phyloP scores from a whole-genome alignment of 2,113 vertebrate genomes.

The Prionailurus viverrinus region DNA sequence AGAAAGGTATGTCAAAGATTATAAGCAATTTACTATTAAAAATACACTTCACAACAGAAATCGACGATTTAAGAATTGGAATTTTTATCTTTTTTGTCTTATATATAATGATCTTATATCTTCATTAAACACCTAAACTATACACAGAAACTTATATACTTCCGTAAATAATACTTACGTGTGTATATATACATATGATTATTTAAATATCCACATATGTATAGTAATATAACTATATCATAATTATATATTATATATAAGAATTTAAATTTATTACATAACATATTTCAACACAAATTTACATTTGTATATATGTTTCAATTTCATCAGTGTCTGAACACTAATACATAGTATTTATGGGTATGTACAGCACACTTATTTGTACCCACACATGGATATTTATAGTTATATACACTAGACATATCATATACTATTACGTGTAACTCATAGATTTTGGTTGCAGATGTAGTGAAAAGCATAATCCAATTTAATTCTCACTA shows the following conservation, averaged over 20 bases:
- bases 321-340: neutral
- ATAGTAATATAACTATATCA: neutral
- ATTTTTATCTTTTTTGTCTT: neutral
- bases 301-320: neutral
- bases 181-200: neutral
- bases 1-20: neutral
- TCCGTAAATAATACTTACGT: neutral
- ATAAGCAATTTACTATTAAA: neutral
- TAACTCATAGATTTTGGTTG: neutral
- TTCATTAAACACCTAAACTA: neutral
- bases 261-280: neutral
- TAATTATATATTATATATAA: neutral
- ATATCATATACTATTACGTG: neutral
- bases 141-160: neutral
- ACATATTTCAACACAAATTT: neutral
- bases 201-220: neutral
- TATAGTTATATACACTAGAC: neutral
- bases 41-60: neutral
- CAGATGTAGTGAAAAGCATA: neutral
- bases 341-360: neutral
- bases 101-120: neutral
- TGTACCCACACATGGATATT: neutral
- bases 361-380: neutral
- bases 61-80: neutral
- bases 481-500: neutral